These are phyloP conservation scores for Adrianichthys oophorus DNA, from an alignment of 2,797 vertebrate genomes.

Conservation along the genomic window DNA sequence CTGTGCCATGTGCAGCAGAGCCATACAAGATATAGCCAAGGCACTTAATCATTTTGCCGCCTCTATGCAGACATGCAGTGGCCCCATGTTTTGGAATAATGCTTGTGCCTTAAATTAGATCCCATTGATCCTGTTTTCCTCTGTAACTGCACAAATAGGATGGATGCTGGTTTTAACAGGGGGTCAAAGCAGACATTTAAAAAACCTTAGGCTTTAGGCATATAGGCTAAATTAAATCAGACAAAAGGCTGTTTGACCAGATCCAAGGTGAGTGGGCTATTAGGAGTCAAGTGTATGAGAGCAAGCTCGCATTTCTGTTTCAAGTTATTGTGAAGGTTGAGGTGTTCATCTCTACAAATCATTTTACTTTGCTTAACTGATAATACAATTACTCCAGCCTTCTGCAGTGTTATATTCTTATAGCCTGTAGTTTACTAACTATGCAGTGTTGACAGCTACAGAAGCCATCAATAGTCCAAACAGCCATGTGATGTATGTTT, in stretches of 20 bases:
- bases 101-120: conserved; percentile 72
- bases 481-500: conserved; percentile 20
- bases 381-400: conserved; percentile 6
- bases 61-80: conserved; percentile 56
- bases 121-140: conserved; percentile 68
- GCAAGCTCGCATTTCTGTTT: conserved; percentile 14
- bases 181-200: conserved; percentile 57
- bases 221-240: conserved; percentile 52
- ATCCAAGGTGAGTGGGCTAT: conserved; percentile 48
- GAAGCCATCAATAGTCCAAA: conserved; percentile 13
- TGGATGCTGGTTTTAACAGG: conserved; percentile 59
- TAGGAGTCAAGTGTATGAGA: conserved; percentile 17
- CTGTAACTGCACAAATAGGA: conserved; percentile 64
- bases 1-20: conserved; percentile 66
- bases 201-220: conserved; percentile 51
- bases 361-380: conserved; percentile 9
- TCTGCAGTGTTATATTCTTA: conserved; percentile 1
- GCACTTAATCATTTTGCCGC: conserved; percentile 67
- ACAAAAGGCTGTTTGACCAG: conserved; percentile 42
- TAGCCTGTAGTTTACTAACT: neutral
- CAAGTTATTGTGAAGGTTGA: neutral
- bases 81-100: conserved; percentile 68
- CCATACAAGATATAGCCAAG: conserved; percentile 59
- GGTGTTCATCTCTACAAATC: neutral
- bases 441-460: conserved; percentile 10